Base-by-base conservation (phyloP, 2,797 vertebrate species). In the Poeciliopsis infans region DNA sequence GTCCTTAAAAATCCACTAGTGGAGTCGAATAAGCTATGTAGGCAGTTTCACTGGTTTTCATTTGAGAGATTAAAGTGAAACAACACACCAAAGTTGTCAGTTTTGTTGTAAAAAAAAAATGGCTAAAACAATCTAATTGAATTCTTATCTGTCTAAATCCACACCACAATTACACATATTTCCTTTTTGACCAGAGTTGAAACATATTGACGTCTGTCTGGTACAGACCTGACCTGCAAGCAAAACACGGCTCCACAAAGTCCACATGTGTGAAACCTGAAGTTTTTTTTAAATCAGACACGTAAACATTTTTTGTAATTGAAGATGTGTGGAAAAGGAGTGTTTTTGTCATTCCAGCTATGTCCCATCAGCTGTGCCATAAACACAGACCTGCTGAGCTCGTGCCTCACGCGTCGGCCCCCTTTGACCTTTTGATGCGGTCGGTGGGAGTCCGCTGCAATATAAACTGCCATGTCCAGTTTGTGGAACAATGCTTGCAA, bases 401-500 rank as follows among this genome's bases (percentile, higher is more conserved):
- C 77, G 36, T 73, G 72, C 18, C 76, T 79, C 23, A 33, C 41
- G 23, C 20, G 15, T 23, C 20, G 41, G 73, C 72, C 28, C 77
- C 77, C 46, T 79, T 69, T 78, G 64, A 72, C 69, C 64, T 69
- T 15, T 85, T 86, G 79, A 80, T 83, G 70, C 68, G 82, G 78
- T 86, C 76, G 46, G 68, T 3, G 69, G 77, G 76, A 76, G 61
- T 68, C 16, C 6, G 28, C 69, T 78, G 77, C 80, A 79, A 66
- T 79, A 88, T 78, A 84, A 86, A 83, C 72, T 86, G 83, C 82
- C 83, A 83, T 82, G 76, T 88, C 82, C 74, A 82, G 79, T 85
- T 87, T 87, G 33, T 36, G 11, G 39, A 55, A 71, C 28, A 55
- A 75, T 55, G 47, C 47, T 55, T 46, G 74, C 45, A 45, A 66